phyloP scores from a whole-genome alignment of 2,113 vertebrate species.

The Xenopus tropicalis region UCB_Xtro_10.0 CM004443.2:185344001-185344500 shows the following conservation, averaged over 20 bases:
- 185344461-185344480: too few species aligned
- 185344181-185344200: constrained; percentile 43
- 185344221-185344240: constrained; percentile 43
- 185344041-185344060: constrained; percentile 13
- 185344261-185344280: constrained; percentile 41
- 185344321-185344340: constrained; percentile 43
- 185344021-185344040: constrained; percentile 32
- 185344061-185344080: constrained; percentile 35
- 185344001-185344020: neutral
- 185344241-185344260: constrained; percentile 44
- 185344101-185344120: constrained; percentile 39
- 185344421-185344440: constrained; percentile 13
- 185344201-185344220: constrained; percentile 46
- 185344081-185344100: constrained; percentile 42
- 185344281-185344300: constrained; percentile 36
- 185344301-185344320: constrained; percentile 35
- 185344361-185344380: constrained; percentile 34
- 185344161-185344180: constrained; percentile 44
- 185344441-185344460: neutral
- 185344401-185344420: constrained; percentile 33
- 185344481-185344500: too few species aligned
- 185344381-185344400: constrained; percentile 30
- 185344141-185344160: constrained; percentile 41
- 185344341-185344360: constrained; percentile 38
- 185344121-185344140: constrained; percentile 42